These are phyloP conservation scores for Carcharodon carcharias DNA, from an alignment of 2,797 vertebrate species.

Conservation along the genomic window DNA sequence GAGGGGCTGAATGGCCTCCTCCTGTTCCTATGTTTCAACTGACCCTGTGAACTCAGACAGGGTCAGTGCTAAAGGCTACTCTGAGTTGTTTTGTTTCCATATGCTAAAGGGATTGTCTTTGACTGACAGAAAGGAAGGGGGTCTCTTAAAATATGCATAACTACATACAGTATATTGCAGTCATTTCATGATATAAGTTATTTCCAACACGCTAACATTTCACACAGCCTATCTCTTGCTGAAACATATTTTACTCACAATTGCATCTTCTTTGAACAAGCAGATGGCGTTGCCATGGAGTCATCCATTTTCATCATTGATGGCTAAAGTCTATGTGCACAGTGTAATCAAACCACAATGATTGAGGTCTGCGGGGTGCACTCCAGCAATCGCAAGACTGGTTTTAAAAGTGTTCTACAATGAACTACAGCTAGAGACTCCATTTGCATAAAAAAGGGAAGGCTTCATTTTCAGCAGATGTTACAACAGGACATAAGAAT, in stretches of 20 bases:
- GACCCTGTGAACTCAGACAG: background rate
- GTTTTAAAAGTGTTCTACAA: background rate
- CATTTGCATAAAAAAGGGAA: background rate
- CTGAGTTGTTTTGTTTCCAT: background rate
- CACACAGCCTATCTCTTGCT: background rate
- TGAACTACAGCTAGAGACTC: background rate
- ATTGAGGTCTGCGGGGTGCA: background rate
- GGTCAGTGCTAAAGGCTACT: background rate
- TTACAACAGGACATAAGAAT: background rate
- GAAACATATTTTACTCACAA: background rate
- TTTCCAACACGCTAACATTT: background rate
- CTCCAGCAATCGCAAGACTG: background rate
- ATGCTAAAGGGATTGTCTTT: background rate
- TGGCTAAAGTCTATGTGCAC: background rate
- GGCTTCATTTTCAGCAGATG: background rate
- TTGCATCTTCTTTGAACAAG: background rate
- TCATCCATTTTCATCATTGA: conserved; percentile 13
- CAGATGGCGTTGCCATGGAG: conserved; percentile 16
- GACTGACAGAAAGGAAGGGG: background rate
- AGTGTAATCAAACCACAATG: background rate
- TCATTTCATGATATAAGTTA: background rate
- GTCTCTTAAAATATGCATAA: background rate
- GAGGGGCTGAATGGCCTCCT: background rate
- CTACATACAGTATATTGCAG: background rate
- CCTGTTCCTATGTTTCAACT: background rate